A percentile compares a stretch with the other conserved stretches of the same genome.
Conservation (phyloP, 2,113 vertebrate species). For the Coreoperca whiteheadi region DNA sequence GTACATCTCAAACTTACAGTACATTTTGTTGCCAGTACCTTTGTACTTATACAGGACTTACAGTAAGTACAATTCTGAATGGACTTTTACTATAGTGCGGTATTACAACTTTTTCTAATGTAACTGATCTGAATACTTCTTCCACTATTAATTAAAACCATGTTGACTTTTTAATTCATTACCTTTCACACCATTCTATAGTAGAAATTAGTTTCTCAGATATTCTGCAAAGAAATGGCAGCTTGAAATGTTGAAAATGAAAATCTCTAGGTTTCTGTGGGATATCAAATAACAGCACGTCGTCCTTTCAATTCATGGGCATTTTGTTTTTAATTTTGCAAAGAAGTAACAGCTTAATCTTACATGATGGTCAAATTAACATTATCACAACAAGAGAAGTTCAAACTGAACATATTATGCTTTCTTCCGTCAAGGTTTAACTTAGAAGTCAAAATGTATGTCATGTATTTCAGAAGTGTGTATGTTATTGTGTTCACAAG, state of each 20-base stretch:
- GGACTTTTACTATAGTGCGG: neutral
- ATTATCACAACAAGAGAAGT: neutral
- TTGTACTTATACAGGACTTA: neutral
- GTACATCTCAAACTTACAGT: neutral
- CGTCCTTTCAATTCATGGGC: neutral
- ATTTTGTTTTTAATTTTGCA: neutral
- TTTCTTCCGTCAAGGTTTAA: neutral
- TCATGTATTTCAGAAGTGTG: too few relatives aligned
- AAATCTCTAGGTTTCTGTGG: neutral
- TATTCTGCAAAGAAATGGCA: neutral
- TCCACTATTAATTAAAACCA: neutral
- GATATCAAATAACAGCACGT: constrained; percentile 2
- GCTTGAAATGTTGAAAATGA: constrained; percentile 1
- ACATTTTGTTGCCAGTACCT: neutral
- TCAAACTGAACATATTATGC: neutral
- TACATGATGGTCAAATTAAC: neutral
- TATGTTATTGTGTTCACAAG: neutral
- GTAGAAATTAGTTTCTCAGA: neutral
- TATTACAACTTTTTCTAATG: neutral
- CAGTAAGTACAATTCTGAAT: neutral
- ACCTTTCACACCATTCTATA: neutral
- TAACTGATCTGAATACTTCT: neutral
- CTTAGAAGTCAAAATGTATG: neutral
- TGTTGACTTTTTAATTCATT: neutral
- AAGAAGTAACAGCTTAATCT: neutral